phyloP scores from a whole-genome alignment of 2,797 vertebrate species.

The Centroberyx gerrardi region DNA sequence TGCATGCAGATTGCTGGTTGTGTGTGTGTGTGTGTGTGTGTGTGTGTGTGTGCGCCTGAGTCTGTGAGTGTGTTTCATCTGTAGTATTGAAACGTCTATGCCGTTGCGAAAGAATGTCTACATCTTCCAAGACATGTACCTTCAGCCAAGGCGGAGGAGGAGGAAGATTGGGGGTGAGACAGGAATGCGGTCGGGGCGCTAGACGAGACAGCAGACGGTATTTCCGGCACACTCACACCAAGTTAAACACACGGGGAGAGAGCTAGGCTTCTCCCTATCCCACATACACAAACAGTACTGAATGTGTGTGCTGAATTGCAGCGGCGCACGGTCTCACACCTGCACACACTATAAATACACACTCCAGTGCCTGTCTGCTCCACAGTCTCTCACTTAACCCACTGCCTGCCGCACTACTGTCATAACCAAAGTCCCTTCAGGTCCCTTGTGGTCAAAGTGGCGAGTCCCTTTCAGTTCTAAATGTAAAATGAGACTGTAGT shows the following conservation, averaged over 20 bases:
- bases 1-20: neutral
- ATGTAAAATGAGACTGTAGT: neutral
- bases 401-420: constrained; percentile 15
- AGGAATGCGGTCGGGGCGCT: constrained; percentile 75
- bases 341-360: constrained; percentile 49
- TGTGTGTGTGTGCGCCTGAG: constrained; percentile 35
- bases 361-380: constrained; percentile 24
- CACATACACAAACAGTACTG: constrained; percentile 44
- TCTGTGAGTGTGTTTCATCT: constrained; percentile 40
- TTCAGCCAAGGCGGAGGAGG: constrained; percentile 39
- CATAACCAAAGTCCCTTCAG: neutral
- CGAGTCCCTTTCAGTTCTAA: constrained; percentile 5
- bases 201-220: constrained; percentile 81
- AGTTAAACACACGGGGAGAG: constrained; percentile 59
- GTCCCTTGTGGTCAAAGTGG: no score
- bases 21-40: constrained; percentile 40
- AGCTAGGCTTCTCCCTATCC: constrained; percentile 34
- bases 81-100: constrained; percentile 42
- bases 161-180: constrained; percentile 44
- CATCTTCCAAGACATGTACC: constrained; percentile 42
- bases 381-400: constrained; percentile 31
- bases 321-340: constrained; percentile 29
- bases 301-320: constrained; percentile 30
- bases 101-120: constrained; percentile 46
- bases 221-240: constrained; percentile 72